phyloP scores from a whole-genome alignment of 1,140 invertebrate genomes.

The Drosophila guanche region DNA sequence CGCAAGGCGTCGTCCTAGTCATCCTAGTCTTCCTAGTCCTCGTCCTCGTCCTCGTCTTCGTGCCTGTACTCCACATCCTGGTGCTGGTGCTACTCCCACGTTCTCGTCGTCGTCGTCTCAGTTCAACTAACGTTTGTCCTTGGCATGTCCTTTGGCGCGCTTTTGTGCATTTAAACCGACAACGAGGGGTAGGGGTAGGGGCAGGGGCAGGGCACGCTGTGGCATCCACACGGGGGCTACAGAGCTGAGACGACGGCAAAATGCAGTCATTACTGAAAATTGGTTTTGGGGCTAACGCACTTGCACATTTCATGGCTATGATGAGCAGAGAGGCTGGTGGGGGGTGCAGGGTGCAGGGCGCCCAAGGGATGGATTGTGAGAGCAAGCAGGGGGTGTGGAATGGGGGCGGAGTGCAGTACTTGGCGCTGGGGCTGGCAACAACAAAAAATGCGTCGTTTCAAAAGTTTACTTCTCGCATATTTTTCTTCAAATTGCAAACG shows the following conservation, averaged over 20 bases:
- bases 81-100: neutral
- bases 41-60: neutral
- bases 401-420: neutral
- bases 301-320: slow-evolving; percentile 80
- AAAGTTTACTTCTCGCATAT: slow-evolving; percentile 81
- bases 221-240: neutral
- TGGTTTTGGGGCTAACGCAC: slow-evolving; percentile 82
- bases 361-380: too few species aligned
- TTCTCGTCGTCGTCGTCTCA: neutral
- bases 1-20: slow-evolving; percentile 56
- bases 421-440: neutral
- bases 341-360: neutral
- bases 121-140: slow-evolving; percentile 82
- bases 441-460: slow-evolving; percentile 76
- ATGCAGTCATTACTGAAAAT: slow-evolving; percentile 82
- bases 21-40: neutral
- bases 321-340: slow-evolving; percentile 27
- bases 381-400: slow-evolving; percentile 7
- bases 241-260: slow-evolving; percentile 67
- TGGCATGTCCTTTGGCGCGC: slow-evolving; percentile 80
- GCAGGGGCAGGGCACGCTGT: neutral
- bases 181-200: neutral
- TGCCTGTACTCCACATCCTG: slow-evolving; percentile 3
- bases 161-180: slow-evolving; percentile 79
- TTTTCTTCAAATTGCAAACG: slow-evolving; percentile 79